Evolutionary conservation across 2,113 vertebrate genomes (phyloP).

Genomic region (Mesoclemmys tuberculata): DNA sequence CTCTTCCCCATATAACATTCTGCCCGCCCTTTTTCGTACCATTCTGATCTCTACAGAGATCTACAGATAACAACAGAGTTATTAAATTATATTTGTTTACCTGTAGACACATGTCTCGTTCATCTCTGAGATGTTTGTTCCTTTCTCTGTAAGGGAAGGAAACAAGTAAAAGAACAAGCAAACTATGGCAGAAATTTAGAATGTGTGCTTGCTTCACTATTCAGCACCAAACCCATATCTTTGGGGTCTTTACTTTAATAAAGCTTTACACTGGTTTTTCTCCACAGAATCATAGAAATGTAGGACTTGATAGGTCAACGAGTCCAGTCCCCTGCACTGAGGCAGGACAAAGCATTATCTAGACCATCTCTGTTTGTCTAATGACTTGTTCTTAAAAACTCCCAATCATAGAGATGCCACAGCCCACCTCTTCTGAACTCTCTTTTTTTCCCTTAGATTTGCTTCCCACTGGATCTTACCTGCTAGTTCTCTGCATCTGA

Average conservation of each 20-base stretch:
- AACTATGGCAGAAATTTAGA: not conserved
- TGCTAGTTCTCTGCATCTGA: not conserved
- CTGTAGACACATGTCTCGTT: conserved; percentile 85
- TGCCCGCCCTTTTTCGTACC: not conserved
- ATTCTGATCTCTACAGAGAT: not conserved
- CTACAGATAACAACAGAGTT: not conserved
- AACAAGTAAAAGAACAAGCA: not conserved
- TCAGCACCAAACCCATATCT: not conserved
- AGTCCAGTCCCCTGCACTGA: not conserved
- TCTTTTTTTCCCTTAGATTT: not conserved
- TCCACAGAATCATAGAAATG: not conserved
- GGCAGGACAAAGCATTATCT: not conserved
- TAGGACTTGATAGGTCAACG: not conserved
- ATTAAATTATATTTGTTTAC: conserved; percentile 54
- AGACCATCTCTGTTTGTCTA: not conserved
- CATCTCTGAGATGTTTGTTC: conserved; percentile 93
- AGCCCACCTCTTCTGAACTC: not conserved
- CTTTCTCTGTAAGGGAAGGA: conserved; percentile 85
- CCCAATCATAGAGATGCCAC: not conserved
- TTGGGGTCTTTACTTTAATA: not conserved
- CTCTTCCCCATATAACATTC: not conserved
- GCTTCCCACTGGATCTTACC: not conserved
- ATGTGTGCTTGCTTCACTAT: not conserved
- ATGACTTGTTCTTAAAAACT: not conserved
- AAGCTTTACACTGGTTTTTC: not conserved